Evolutionary conservation across 2,888 invertebrate genomes (phyloP).

Genomic region (Megalurothrips usitatus): DNA sequence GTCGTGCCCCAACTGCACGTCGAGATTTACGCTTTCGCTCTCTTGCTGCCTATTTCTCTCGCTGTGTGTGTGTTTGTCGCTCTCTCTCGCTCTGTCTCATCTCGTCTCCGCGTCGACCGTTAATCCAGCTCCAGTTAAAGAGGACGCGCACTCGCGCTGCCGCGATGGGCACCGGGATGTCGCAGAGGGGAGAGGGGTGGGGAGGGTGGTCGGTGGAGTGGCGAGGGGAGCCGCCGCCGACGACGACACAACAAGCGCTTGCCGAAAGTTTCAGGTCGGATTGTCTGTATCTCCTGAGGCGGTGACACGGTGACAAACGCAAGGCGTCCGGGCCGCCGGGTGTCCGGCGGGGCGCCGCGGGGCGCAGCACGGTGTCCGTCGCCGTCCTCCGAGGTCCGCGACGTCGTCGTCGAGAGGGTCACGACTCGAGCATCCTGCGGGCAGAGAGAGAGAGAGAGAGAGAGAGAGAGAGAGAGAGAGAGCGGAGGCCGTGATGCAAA

Average conservation of each 20-base stretch:
- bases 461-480: neutral
- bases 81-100: neutral
- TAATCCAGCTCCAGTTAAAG: no score
- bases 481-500: neutral
- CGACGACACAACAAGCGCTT: neutral
- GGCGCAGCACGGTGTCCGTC: neutral
- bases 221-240: neutral
- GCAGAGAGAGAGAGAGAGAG: neutral
- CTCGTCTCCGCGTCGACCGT: neutral
- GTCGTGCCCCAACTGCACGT: no score
- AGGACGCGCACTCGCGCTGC: neutral
- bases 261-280: neutral
- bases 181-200: neutral
- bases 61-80: neutral
- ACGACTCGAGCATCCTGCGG: constrained; percentile 10
- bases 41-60: neutral
- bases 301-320: neutral
- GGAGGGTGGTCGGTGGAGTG: neutral
- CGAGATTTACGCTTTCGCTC: neutral
- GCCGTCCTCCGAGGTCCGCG: neutral
- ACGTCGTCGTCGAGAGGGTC: neutral
- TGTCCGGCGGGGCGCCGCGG: neutral
- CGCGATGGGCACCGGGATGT: neutral
- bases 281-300: neutral
- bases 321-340: no score